Percentiles rank a stretch among this genome's conserved stretches.
Conservation (phyloP, 2,113 vertebrate species). For the Lagopus leucura region DNA sequence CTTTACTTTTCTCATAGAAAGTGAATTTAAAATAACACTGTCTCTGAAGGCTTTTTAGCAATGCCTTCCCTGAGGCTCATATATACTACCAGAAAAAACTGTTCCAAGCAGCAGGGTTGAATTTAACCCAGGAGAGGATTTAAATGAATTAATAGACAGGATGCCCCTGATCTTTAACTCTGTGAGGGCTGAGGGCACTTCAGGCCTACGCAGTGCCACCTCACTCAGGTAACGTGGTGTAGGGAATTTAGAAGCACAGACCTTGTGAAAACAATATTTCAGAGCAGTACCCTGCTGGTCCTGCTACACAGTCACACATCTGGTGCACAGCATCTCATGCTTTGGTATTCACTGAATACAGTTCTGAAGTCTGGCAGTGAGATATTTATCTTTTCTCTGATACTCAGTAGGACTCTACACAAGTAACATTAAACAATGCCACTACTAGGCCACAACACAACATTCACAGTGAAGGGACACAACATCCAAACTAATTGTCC, state of each 20-base stretch:
- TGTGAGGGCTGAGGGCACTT: neutral
- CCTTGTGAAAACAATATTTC: neutral
- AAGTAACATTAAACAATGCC: fast-evolving
- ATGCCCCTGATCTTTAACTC: neutral
- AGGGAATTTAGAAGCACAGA: neutral
- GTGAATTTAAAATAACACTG: neutral
- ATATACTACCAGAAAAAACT: neutral
- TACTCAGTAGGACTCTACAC: neutral
- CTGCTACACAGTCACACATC: neutral
- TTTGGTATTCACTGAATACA: neutral
- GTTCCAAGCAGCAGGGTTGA: neutral
- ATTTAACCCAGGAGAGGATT: neutral
- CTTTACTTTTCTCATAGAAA: neutral
- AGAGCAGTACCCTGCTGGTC: neutral
- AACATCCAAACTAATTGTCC: neutral
- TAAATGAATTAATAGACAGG: neutral
- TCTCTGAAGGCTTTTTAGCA: neutral
- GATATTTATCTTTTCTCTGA: neutral
- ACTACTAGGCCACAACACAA: neutral
- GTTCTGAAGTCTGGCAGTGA: neutral
- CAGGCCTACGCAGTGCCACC: neutral
- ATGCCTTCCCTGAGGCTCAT: neutral
- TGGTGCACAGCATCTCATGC: neutral
- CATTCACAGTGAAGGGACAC: neutral
- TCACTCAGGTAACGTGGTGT: fast-evolving